A percentile compares a stretch with the other conserved stretches of the same genome.
Conservation (phyloP, 2,797 vertebrate species). For the Cuculus canorus region DNA sequence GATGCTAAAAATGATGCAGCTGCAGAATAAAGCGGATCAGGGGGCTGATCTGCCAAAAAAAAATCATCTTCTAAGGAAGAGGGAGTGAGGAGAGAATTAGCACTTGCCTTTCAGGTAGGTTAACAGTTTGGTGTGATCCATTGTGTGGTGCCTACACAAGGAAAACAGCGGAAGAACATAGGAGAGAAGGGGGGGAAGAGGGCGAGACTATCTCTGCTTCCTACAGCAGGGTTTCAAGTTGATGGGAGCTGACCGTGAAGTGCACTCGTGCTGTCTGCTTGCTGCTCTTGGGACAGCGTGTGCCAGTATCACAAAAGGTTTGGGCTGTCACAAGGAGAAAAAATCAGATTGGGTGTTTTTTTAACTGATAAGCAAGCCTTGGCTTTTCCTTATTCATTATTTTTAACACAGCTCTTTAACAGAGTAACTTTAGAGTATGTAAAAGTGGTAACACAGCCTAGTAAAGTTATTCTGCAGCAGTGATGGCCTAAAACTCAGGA, state of each 20-base stretch:
- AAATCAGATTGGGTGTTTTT: not conserved
- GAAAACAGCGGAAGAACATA: not conserved
- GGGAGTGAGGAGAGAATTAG: not conserved
- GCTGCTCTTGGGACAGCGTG: not conserved
- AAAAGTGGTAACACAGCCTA: not conserved
- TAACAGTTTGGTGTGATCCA: not conserved
- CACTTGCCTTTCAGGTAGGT: not conserved
- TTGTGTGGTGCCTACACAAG: not conserved
- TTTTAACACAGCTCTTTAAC: not conserved
- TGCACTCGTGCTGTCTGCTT: not conserved
- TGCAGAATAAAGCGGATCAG: not conserved
- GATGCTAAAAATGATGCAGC: not conserved
- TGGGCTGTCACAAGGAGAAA: not conserved
- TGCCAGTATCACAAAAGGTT: not conserved
- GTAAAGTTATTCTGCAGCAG: not conserved
- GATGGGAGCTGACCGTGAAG: not conserved
- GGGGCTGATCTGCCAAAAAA: not conserved
- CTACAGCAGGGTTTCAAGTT: not conserved
- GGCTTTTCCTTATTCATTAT: not conserved
- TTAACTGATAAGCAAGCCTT: not conserved
- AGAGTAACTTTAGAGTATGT: not conserved
- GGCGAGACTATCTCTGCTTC: not conserved
- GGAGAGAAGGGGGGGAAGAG: not conserved
- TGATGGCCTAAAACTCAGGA: not conserved
- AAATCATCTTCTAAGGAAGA: not conserved